These are phyloP conservation scores for Oscheius sp. DNA, from an alignment of 1,140 invertebrate species.

Conservation along the genomic window DNA sequence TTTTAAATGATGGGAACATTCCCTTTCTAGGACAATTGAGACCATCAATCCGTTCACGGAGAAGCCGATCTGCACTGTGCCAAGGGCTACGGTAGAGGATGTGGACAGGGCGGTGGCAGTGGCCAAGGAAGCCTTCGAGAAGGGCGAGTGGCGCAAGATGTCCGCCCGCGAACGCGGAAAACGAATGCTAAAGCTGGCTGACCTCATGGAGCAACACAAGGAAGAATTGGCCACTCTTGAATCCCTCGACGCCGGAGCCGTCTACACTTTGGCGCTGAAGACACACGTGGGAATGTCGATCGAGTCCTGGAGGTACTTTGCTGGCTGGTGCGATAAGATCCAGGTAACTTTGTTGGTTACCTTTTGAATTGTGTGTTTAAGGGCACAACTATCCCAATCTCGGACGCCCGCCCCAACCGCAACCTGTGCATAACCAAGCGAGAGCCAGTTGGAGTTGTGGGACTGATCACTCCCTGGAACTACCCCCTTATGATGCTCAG, in stretches of 20 bases:
- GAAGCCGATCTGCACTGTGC: slow-evolving; percentile 69
- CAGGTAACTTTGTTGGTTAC: slow-evolving; percentile 47
- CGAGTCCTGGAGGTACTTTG: slow-evolving; percentile 85
- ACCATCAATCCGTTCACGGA: slow-evolving; percentile 83
- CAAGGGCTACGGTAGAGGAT: slow-evolving; percentile 75
- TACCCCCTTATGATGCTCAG: slow-evolving; percentile 66
- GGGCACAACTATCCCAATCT: slow-evolving; percentile 69
- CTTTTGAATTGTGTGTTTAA: slow-evolving; percentile 41
- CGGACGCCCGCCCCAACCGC: slow-evolving; percentile 79
- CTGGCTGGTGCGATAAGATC: slow-evolving; percentile 67
- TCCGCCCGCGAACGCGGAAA: slow-evolving; percentile 77
- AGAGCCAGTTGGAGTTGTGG: slow-evolving; percentile 74
- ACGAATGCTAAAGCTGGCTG: slow-evolving; percentile 76
- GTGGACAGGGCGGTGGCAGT: slow-evolving; percentile 81
- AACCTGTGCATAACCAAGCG: slow-evolving; percentile 82
- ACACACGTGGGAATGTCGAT: slow-evolving; percentile 91
- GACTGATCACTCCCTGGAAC: slow-evolving; percentile 71
- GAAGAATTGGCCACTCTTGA: slow-evolving; percentile 91
- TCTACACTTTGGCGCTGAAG: slow-evolving; percentile 88
- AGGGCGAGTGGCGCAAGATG: slow-evolving; percentile 83
- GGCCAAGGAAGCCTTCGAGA: slow-evolving; percentile 77
- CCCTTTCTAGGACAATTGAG: slow-evolving; percentile 66
- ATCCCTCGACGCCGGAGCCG: slow-evolving; percentile 85
- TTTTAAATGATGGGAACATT: slow-evolving; percentile 62
- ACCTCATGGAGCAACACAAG: slow-evolving; percentile 86